Evolutionary conservation across 2,797 vertebrate genomes (phyloP), one percentile per base, ranked within the genome.

Genomic region (Sebastes itinus): DNA sequence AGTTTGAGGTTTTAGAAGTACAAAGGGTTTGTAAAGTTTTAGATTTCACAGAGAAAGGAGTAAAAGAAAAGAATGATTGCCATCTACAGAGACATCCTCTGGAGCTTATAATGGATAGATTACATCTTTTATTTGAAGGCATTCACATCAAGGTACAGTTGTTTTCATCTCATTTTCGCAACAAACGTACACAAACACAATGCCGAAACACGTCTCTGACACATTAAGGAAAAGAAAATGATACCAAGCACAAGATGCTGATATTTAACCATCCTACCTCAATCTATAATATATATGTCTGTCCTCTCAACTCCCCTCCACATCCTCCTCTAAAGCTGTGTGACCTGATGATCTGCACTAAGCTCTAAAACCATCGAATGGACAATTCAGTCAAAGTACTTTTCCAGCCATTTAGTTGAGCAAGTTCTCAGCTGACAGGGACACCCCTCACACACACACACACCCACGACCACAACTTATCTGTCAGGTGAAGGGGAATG

Each of bases 371-470:
- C 54, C 52, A 56, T 63, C 22, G 85, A 84, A 87, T 86, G 66
- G 72, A 82, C 58, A 77, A 42, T 82, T 58, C 72, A 65, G 60
- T 64, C 60, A 72, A 77, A 68, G 49, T 46, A 46, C 75, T 75
- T 90, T 81, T 82, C 30, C 52, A 64, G 71, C 62, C 77, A 55
- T 83, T 89, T 79, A 73, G 60, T 20, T 61, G 49, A 32, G 72
- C 22, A 61, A 28, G 42, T 42, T 59, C 38, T 68, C 77, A 72
- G 88, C 63, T 76, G 85, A 89, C 78, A 82, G 72, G n/a, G 59
- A 67, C 42, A 49, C 64, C 55, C 63, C 27, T 2, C 61, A 5
- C 69, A 28, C 32, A 28, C 68, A 7, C 28, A 30, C 46, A 18
- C 58, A 49, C 42, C 54, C 25, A 13, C 27, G 10, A 14, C 22